A percentile compares a stretch with the other conserved stretches of the same genome.
Conservation (phyloP, 2,888 invertebrate genomes). For the Chymomyza fuscimana region DNA sequence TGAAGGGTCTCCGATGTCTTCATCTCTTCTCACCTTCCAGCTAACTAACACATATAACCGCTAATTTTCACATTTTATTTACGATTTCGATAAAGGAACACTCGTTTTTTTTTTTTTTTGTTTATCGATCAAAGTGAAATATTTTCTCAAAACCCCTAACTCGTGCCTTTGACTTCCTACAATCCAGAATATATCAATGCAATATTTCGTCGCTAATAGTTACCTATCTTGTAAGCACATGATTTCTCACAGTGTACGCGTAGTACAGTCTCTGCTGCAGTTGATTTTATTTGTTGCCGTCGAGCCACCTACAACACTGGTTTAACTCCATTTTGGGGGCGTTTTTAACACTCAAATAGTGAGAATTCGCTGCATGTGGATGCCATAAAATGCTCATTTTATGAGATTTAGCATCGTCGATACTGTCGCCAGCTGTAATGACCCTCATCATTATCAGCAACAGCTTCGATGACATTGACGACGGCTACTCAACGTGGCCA, state of each 20-base stretch:
- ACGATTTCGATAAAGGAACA: too few species aligned
- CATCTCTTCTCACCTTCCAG: too few species aligned
- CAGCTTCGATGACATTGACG: slow-evolving; percentile 40
- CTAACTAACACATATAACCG: too few species aligned
- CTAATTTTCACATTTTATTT: too few species aligned
- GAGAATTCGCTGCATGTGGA: slow-evolving; percentile 30
- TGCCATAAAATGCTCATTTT: slow-evolving; percentile 47
- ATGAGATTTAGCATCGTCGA: slow-evolving; percentile 12
- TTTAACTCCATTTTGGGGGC: neutral
- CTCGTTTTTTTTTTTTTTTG: too few species aligned
- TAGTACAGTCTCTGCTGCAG: neutral
- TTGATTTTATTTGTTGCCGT: neutral
- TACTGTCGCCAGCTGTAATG: slow-evolving; percentile 36
- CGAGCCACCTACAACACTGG: neutral
- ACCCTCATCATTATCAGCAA: slow-evolving; percentile 62
- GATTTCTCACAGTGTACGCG: neutral
- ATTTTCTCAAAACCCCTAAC: too few species aligned
- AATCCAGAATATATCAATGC: too few species aligned
- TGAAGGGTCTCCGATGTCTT: too few species aligned
- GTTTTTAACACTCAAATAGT: neutral
- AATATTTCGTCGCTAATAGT: too few species aligned
- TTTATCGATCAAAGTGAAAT: too few species aligned
- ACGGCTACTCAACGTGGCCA: slow-evolving; percentile 20
- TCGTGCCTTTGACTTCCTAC: too few species aligned
- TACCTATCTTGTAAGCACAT: too few species aligned